Conservation (phyloP, 2,888 invertebrate genomes). For the Dryobotodes eremita region DNA sequence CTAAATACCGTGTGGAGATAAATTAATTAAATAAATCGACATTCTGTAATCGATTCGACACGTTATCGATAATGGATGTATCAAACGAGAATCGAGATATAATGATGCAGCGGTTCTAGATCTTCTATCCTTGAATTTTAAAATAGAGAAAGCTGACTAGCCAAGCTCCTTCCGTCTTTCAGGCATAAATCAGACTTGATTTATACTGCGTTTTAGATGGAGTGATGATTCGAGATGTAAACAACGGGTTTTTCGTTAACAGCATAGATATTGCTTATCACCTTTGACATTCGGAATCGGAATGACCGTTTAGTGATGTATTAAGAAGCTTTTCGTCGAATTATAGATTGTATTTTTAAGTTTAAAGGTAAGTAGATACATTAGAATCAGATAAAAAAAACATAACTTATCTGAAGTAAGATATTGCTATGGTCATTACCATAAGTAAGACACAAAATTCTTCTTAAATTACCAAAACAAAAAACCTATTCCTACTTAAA, state of each 20-base stretch:
- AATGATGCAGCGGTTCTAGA: constrained; percentile 51
- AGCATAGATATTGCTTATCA: constrained; percentile 18
- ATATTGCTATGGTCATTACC: constrained; percentile 14
- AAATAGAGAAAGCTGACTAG: constrained; percentile 63
- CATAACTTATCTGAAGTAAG: constrained; percentile 1
- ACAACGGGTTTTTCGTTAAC: constrained; percentile 51
- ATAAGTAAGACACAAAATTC: constrained; percentile 40
- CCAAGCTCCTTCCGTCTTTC: constrained; percentile 64
- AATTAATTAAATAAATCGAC: constrained; percentile 57
- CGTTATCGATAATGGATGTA: constrained; percentile 54
- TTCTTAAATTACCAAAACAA: constrained; percentile 52
- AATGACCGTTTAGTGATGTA: constrained; percentile 5
- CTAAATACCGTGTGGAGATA: constrained; percentile 47
- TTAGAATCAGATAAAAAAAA: background rate
- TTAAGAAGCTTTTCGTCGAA: background rate
- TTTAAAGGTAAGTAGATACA: too few relatives aligned
- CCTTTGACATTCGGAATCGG: constrained; percentile 21
- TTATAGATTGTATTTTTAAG: background rate
- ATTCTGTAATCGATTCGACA: constrained; percentile 56
- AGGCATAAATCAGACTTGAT: constrained; percentile 57
- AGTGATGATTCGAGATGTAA: constrained; percentile 62
- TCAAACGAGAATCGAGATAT: constrained; percentile 47
- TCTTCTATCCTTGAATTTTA: constrained; percentile 65
- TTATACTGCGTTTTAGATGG: constrained; percentile 60
- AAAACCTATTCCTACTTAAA: constrained; percentile 28